A percentile compares a stretch with the other conserved stretches of the same genome.
Conservation (phyloP, 2,113 vertebrate genomes). For the Eira barbara region DNA sequence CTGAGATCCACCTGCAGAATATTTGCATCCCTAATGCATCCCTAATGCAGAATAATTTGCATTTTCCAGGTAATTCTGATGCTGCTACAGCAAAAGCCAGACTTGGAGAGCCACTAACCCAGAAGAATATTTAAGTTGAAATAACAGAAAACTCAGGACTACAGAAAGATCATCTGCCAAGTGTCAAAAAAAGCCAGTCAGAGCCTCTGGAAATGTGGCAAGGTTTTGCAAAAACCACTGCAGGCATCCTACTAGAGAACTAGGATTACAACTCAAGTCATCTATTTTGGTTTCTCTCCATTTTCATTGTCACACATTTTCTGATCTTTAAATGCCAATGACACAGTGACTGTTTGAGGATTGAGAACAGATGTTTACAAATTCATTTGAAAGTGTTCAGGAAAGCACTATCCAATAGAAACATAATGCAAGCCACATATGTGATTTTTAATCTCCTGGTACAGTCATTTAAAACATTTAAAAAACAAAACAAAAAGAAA, state of each 20-base stretch:
- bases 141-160: neutral
- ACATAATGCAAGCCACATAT: neutral
- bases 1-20: neutral
- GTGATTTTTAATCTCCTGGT: neutral
- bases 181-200: neutral
- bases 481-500: neutral
- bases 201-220: neutral
- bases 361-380: conserved; percentile 14
- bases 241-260: neutral
- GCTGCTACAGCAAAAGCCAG: neutral
- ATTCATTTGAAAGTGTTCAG: neutral
- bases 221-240: neutral
- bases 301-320: neutral
- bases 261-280: neutral
- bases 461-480: neutral
- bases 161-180: neutral
- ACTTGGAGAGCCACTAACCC: neutral
- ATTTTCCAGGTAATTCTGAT: neutral
- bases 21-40: neutral
- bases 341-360: neutral
- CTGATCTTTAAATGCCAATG: neutral
- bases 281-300: neutral
- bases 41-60: neutral
- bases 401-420: neutral
- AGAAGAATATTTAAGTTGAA: neutral